These are phyloP conservation scores for Sipunculus nudus DNA, from an alignment of 2,888 invertebrate species.

Conservation along the genomic window DNA sequence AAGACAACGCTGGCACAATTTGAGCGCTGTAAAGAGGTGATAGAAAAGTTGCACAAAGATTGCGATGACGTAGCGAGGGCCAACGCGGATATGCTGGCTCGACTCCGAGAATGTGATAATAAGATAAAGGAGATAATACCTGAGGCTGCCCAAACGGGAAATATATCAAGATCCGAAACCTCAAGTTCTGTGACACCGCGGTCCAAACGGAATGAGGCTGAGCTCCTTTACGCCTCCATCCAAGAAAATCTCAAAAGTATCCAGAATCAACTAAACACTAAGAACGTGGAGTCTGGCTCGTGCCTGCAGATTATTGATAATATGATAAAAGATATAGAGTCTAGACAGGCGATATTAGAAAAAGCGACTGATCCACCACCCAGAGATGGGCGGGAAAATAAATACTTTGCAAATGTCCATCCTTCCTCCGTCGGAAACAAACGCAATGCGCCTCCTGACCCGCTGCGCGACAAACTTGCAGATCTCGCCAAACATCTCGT, in stretches of 20 bases:
- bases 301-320: background rate
- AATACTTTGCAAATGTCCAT: too few species aligned
- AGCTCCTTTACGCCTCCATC: background rate
- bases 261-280: background rate
- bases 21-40: slow-evolving; percentile 10
- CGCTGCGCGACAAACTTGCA: background rate
- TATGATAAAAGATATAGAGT: slow-evolving; percentile 1
- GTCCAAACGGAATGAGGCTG: slow-evolving; percentile 3
- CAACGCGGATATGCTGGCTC: slow-evolving; percentile 5
- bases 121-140: background rate
- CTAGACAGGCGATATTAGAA: background rate
- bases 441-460: too few species aligned
- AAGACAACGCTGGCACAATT: slow-evolving; percentile 7
- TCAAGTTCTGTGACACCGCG: background rate
- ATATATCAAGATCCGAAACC: background rate
- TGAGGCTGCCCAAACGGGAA: background rate
- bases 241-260: background rate
- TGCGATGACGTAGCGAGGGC: slow-evolving; percentile 9
- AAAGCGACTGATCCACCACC: slow-evolving; percentile 3
- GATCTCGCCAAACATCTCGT: background rate
- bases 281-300: too few species aligned
- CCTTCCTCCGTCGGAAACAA: too few species aligned
- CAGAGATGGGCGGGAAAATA: background rate
- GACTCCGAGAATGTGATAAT: slow-evolving; percentile 5
- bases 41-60: slow-evolving; percentile 10